These are phyloP conservation scores for Cephus nigrinus DNA, from an alignment of 2,888 invertebrate species.

Conservation along the genomic window DNA sequence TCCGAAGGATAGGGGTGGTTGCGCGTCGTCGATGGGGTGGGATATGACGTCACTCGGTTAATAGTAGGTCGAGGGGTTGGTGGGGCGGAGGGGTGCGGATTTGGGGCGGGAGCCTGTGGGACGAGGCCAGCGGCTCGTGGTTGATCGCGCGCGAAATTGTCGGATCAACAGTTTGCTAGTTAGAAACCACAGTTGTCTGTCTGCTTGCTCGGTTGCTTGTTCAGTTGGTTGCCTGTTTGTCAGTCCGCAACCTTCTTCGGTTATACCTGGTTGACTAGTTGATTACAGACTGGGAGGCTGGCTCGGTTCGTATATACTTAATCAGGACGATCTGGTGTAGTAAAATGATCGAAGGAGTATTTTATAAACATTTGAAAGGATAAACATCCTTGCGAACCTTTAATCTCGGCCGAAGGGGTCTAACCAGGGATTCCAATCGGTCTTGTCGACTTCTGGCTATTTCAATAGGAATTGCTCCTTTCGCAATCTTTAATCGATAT, in stretches of 20 bases:
- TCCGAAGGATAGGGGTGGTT: not conserved
- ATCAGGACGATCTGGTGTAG: not conserved
- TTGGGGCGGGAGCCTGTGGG: not conserved
- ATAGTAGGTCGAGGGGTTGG: not conserved
- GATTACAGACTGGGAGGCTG: not conserved
- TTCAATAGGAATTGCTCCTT: not conserved
- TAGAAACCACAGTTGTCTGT: slow-evolving; percentile 19
- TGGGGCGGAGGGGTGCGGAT: not conserved
- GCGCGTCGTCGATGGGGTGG: not conserved
- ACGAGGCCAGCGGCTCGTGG: slow-evolving; percentile 31
- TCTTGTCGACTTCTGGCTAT: not conserved
- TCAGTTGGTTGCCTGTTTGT: slow-evolving; percentile 23
- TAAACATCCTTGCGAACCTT: not conserved
- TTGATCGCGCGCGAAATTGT: slow-evolving; percentile 44
- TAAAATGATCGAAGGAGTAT: not conserved
- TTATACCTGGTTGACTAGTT: not conserved
- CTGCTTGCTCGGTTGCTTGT: slow-evolving; percentile 7
- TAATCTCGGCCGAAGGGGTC: not conserved
- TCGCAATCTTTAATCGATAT: not conserved
- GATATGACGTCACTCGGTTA: not conserved
- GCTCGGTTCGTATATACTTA: not conserved
- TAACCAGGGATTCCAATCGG: too few relatives aligned
- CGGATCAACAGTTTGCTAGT: slow-evolving; percentile 47
- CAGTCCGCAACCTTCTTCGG: not conserved
- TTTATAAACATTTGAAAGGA: not conserved